Conservation (phyloP, 2,113 vertebrate species). For the Ivindomyrus marchei region DNA sequence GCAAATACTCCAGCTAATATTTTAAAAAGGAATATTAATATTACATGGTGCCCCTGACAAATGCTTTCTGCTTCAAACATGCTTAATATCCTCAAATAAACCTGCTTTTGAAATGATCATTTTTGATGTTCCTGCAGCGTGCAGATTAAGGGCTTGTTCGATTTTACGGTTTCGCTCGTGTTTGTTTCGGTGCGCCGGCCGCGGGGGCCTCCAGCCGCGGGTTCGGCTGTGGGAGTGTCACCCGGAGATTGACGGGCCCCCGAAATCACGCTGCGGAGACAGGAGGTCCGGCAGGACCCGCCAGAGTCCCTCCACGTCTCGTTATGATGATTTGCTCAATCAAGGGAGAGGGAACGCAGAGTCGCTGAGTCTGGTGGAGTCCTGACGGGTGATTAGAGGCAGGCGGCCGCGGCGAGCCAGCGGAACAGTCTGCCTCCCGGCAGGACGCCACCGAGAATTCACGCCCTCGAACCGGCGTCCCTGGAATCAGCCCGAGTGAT, state of each 20-base stretch:
- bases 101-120: neutral
- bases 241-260: neutral
- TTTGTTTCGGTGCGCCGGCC: neutral
- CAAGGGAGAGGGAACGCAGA: slow-evolving; percentile 84
- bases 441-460: slow-evolving; percentile 98
- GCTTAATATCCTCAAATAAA: neutral
- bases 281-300: slow-evolving; percentile 4
- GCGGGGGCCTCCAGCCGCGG: neutral
- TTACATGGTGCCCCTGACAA: neutral
- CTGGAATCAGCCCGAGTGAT: slow-evolving; percentile 99
- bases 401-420: slow-evolving; percentile 79
- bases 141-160: neutral
- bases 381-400: slow-evolving; percentile 98
- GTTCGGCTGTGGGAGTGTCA: neutral
- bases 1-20: neutral
- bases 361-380: slow-evolving; percentile 72
- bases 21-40: neutral
- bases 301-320: slow-evolving; percentile 72
- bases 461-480: slow-evolving; percentile 78
- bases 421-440: slow-evolving; percentile 88
- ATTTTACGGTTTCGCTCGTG: neutral
- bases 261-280: neutral
- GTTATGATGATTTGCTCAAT: slow-evolving; percentile 99
- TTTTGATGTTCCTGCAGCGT: neutral
- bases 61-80: neutral